Evolutionary conservation across 64 coral and sea anemone genomes (phyloP).

Genomic region (Porites lutea): DNA sequence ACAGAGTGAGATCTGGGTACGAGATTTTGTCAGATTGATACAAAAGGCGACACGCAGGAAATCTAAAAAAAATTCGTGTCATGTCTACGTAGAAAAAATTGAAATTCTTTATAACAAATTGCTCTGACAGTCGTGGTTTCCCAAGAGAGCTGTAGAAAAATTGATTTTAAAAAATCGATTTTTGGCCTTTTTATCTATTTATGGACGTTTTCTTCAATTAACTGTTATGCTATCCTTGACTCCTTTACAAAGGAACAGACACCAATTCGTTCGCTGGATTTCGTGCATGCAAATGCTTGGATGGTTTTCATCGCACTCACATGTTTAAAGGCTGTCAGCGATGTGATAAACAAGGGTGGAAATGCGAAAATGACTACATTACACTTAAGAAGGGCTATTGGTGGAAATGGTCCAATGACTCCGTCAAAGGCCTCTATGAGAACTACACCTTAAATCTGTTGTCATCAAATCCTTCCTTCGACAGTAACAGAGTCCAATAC

Average conservation of each 20-base stretch:
- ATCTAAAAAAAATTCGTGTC: no score
- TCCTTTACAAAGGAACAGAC: conserved; percentile 48
- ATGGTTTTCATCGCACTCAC: conserved; percentile 53
- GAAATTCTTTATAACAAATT: no score
- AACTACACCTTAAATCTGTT: conserved; percentile 30
- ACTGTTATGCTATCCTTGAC: neutral
- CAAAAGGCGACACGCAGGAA: no score
- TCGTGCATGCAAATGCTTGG: conserved; percentile 57
- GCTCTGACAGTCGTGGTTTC: no score
- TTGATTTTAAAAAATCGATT: no score
- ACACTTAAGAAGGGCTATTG: conserved; percentile 33
- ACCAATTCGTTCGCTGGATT: conserved; percentile 19
- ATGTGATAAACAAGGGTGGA: conserved; percentile 14
- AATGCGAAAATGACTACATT: conserved; percentile 57
- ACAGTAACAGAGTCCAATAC: neutral
- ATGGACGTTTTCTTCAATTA: no score
- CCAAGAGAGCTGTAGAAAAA: no score
- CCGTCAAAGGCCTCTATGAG: conserved; percentile 3
- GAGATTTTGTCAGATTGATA: no score
- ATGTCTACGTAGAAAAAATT: no score
- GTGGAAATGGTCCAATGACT: conserved; percentile 47
- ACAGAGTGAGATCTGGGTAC: no score
- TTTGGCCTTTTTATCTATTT: no score
- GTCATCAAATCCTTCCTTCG: neutral
- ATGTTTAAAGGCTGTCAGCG: conserved; percentile 40